These are phyloP conservation scores for Silurus meridionalis DNA, from an alignment of 2,113 vertebrate species.

Conservation along the genomic window DNA sequence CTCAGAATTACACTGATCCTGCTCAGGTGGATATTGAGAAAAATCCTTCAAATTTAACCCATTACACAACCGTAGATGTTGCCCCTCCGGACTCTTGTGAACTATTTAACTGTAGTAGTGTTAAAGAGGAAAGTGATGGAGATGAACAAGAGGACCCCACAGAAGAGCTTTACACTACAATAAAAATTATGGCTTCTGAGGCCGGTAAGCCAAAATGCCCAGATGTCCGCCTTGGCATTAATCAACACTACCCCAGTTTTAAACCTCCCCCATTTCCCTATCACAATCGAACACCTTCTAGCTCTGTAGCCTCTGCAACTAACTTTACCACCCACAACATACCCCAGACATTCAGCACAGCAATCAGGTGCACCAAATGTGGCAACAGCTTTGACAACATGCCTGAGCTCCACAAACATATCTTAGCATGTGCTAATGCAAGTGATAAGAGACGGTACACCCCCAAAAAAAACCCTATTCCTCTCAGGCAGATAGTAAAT, in stretches of 20 bases:
- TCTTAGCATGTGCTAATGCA: constrained; percentile 90
- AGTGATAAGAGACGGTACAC: constrained; percentile 97
- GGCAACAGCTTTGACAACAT: constrained; percentile 98
- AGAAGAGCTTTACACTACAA: constrained; percentile 97
- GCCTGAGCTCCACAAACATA: constrained; percentile 95
- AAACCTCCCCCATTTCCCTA: constrained; percentile 97
- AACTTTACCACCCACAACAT: constrained; percentile 99
- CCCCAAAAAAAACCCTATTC: constrained; percentile 97
- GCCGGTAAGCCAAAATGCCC: constrained; percentile 88
- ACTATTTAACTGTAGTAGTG: constrained; percentile 43
- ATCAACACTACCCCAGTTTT: constrained; percentile 98
- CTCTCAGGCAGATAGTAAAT: constrained; percentile 88
- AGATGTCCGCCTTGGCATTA: constrained; percentile 93
- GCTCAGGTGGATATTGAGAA: constrained; percentile 69
- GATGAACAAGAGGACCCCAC: constrained; percentile 85
- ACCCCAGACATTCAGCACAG: constrained; percentile 95
- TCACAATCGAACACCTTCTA: constrained; percentile 89
- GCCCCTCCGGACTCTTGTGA: constrained; percentile 33
- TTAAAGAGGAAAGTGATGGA: constrained; percentile 64
- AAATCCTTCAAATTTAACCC: constrained; percentile 52
- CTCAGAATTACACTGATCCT: constrained; percentile 94
- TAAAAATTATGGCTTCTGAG: constrained; percentile 99
- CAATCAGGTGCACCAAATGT: constrained; percentile 97
- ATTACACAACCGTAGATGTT: constrained; percentile 51
- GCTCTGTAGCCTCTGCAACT: constrained; percentile 88